phyloP scores from a whole-genome alignment of 1,140 invertebrate species.

The Papilio dardanus region DNA sequence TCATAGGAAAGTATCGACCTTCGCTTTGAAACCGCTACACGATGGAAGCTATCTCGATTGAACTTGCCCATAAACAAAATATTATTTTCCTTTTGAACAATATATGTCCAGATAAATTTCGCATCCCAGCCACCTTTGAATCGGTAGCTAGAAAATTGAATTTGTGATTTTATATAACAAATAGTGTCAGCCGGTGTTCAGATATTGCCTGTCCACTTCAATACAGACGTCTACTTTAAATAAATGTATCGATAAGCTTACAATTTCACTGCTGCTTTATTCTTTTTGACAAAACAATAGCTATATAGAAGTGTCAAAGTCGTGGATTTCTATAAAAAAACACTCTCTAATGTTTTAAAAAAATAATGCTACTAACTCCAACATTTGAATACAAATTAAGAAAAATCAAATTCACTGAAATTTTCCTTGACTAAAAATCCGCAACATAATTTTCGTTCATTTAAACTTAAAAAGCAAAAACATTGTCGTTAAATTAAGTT shows the following conservation, averaged over 20 bases:
- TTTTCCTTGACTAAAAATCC: background rate
- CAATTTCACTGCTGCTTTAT: background rate
- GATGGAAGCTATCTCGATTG: slow-evolving; percentile 11
- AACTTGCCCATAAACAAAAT: slow-evolving; percentile 2
- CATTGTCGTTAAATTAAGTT: slow-evolving; percentile 7
- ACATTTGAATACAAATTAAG: background rate
- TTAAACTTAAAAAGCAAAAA: background rate
- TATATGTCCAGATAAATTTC: slow-evolving; percentile 21
- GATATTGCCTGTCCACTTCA: slow-evolving; percentile 1
- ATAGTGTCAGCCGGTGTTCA: slow-evolving; percentile 2
- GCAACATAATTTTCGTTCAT: background rate
- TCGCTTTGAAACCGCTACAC: background rate
- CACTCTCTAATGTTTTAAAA: too few species aligned
- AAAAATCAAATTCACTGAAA: background rate
- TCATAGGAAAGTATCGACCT: background rate
- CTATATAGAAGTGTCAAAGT: background rate
- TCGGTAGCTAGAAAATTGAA: slow-evolving; percentile 7
- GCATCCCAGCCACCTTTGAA: background rate
- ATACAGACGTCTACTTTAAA: background rate
- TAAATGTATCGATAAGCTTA: background rate
- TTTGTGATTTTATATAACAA: background rate
- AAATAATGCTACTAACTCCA: too few species aligned
- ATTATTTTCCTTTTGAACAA: slow-evolving; percentile 10
- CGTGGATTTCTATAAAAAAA: too few species aligned
- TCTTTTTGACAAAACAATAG: background rate